Evolutionary conservation across 2,113 vertebrate species (phyloP).

Genomic region (Rhombomys opimus): DNA sequence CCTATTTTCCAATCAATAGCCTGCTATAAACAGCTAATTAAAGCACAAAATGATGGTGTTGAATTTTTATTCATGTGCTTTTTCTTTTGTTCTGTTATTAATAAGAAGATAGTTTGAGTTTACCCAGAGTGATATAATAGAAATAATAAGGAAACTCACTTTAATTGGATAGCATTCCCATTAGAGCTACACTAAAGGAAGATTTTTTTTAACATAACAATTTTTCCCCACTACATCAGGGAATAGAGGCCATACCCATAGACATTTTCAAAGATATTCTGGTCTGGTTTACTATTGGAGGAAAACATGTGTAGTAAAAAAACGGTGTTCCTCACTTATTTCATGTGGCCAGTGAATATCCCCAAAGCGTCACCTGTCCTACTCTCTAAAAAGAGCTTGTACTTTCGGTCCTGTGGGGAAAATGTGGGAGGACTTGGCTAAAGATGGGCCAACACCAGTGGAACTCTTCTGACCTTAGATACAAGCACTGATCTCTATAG

Average conservation of each 20-base stretch:
- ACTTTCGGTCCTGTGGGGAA: background rate
- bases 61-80: background rate
- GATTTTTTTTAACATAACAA: conserved; percentile 20
- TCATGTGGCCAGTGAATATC: background rate
- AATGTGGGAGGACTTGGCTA: background rate
- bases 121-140: conserved; percentile 18
- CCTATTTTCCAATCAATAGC: conserved; percentile 40
- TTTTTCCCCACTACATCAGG: background rate
- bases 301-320: background rate
- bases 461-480: background rate
- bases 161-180: background rate
- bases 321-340: background rate
- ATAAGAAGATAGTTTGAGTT: conserved; percentile 27
- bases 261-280: background rate
- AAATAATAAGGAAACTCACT: background rate
- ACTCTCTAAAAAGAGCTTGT: background rate
- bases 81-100: background rate
- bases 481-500: background rate
- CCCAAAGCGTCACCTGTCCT: background rate
- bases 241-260: background rate
- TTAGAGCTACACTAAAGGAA: background rate
- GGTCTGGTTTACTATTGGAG: background rate
- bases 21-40: conserved; percentile 42
- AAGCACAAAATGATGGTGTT: background rate
- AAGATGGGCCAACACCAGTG: background rate